Conservation (phyloP, 2,888 invertebrate species). For the Eulithis testata region DNA sequence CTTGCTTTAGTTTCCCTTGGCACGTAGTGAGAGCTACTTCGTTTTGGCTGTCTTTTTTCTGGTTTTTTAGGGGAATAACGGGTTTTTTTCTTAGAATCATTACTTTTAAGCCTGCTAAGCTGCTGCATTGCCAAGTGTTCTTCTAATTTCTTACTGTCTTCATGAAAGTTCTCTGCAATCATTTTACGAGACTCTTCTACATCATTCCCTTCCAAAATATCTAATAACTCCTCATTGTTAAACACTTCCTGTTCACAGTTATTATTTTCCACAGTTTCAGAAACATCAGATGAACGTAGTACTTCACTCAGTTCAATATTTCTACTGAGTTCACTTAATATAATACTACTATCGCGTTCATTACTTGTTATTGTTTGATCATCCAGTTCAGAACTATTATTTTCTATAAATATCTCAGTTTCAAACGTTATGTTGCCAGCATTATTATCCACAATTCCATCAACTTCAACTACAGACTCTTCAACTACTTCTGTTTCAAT, state of each 20-base stretch:
- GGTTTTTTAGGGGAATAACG: conserved; percentile 39
- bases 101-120: conserved; percentile 61
- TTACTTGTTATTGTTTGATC: conserved; percentile 47
- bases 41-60: conserved; percentile 43
- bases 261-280: conserved; percentile 69
- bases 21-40: conserved; percentile 26
- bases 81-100: conserved; percentile 34
- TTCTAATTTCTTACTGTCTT: conserved; percentile 56
- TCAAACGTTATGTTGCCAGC: conserved; percentile 65
- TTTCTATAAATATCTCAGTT: conserved; percentile 75
- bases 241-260: conserved; percentile 74
- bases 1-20: conserved; percentile 35
- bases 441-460: conserved; percentile 44
- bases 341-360: conserved; percentile 54
- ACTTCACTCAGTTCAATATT: conserved; percentile 76
- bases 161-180: conserved; percentile 41
- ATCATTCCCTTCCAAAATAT: conserved; percentile 78
- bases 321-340: conserved; percentile 69
- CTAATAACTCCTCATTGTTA: conserved; percentile 77
- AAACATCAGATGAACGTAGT: conserved; percentile 65
- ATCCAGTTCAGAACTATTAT: conserved; percentile 60
- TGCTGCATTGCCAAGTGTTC: conserved; percentile 71
- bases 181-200: conserved; percentile 47
- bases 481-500: conserved; percentile 33
- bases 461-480: conserved; percentile 44